Evolutionary conservation across 1,140 invertebrate species (phyloP), one percentile per base, ranked within the genome.

Genomic region (Drosophila parabipectinata): DNA sequence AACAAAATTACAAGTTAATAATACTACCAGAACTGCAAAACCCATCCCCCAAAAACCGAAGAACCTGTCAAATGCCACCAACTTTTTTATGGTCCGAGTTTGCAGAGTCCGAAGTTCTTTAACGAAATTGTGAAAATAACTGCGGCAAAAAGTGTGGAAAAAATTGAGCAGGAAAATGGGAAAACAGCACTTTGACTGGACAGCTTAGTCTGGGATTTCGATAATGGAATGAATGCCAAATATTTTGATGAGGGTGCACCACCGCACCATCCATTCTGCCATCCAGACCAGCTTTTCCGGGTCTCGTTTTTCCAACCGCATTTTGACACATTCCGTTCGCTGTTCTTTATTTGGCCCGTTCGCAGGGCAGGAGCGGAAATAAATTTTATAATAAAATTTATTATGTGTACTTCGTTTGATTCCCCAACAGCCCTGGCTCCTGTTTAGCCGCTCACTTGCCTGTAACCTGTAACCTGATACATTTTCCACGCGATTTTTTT

Each of bases 311-410:
- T 75, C 60, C 79, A 77, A 83, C 83, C 83, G 58, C 83, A 87
- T 87, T 87, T 87, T 87, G 83, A 87, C 83, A 87, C 83, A 87
- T 84, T 79, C 6, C 54, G 9, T 34, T 37, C 15, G 26, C 45
- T n/a, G n/a, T n/a, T 47, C 3, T 15, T 15, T 44, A 15, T 41
- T 41, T 21, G 21, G 21, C 21, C 21, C 21, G 26, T 28, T 7
- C 5, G 26, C 26, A 6, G 26, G 6, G 26, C 26, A 51, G 57
- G 53, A 52, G 64, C 72, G 75, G 53, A 87, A 88, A 87, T 87
- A 88, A 88, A 87, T 88, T 88, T 87, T 87, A 87, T 87, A 83
- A 87, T 87, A 87, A 88, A 87, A 88, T 87, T 87, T 87, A 88
- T 87, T 87, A 87, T 83, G 83, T 87, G 79, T 87, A 88, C 76